Evolutionary conservation across 2,113 vertebrate genomes (phyloP).

Genomic region (Meriones unguiculatus): DNA sequence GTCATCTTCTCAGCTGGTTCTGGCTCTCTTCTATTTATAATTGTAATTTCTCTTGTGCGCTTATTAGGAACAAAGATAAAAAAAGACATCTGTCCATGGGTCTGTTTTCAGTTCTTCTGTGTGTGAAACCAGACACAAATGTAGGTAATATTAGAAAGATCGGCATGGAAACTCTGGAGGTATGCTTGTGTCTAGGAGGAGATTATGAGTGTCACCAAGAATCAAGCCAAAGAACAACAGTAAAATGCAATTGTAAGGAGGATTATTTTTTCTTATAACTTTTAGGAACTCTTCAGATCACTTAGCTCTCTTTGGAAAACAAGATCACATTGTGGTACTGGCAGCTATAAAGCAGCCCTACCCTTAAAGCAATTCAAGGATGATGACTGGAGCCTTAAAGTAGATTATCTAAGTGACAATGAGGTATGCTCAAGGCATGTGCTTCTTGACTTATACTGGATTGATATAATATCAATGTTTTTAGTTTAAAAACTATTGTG

Average conservation of each 20-base stretch:
- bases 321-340: neutral
- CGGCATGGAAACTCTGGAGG: neutral
- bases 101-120: neutral
- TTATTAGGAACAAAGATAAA: neutral
- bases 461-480: neutral
- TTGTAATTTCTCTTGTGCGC: neutral
- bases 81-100: neutral
- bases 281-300: neutral
- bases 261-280: neutral
- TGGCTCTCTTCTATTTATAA: neutral
- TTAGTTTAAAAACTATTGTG: neutral
- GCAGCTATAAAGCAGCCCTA: neutral
- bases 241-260: neutral
- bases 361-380: neutral
- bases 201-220: neutral
- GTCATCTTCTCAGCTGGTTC: no score
- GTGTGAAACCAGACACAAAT: neutral
- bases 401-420: neutral
- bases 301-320: neutral
- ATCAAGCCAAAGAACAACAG: neutral
- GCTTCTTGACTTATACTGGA: constrained; percentile 1
- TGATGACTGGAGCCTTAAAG: neutral
- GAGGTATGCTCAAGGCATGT: neutral
- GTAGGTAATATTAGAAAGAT: neutral
- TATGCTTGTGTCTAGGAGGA: neutral